Evolutionary conservation across 1,140 invertebrate species (phyloP), one percentile per base, ranked within the genome.

Genomic region (Heliconius hermathena): DNA sequence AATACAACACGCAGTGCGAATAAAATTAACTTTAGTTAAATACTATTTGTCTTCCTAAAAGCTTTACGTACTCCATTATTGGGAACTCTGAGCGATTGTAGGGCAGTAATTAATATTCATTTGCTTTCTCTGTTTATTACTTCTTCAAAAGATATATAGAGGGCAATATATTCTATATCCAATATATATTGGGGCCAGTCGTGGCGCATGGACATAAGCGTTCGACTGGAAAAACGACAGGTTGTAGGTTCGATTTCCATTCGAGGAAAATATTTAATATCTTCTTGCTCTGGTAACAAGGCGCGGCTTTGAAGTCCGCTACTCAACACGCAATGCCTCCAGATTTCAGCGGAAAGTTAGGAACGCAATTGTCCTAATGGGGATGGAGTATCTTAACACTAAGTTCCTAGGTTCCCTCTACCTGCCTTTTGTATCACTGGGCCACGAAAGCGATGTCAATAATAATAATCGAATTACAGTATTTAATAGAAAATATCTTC

Each of bases 41-140:
- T 22, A 22, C 20, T 57, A 57, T 57, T 57, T 57, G 20, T 57
- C n/a, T 57, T 57, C n/a, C n/a, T 11, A 57, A 57, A 57, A 57
- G 20, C 54, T 57, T 57, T 57, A 22, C 54, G 54, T 20, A 22
- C 20, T 57, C 54, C n/a, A 57, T 57, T 57, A 22, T 57, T 57
- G 54, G 20, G 9, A 57, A n/a, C 73, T 78, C 54, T 26, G 60
- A 77, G 71, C 75, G 74, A 78, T 80, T 73, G 83, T 81, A 41
- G 70, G 16, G 76, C 79, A 29, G 70, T 78, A 70, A 81, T 84
- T 84, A 79, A 82, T 84, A 84, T 84, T 81, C 79, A 84, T 84
- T 84, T 79, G 73, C 79, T 75, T 66, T 71, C 8, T 18, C 26
- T 77, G 18, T 82, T 82, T 81, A 81, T 79, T 79, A 76, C 74